These are phyloP conservation scores for Xerus inauris DNA, from an alignment of 2,113 vertebrate genomes.

Conservation along the genomic window DNA sequence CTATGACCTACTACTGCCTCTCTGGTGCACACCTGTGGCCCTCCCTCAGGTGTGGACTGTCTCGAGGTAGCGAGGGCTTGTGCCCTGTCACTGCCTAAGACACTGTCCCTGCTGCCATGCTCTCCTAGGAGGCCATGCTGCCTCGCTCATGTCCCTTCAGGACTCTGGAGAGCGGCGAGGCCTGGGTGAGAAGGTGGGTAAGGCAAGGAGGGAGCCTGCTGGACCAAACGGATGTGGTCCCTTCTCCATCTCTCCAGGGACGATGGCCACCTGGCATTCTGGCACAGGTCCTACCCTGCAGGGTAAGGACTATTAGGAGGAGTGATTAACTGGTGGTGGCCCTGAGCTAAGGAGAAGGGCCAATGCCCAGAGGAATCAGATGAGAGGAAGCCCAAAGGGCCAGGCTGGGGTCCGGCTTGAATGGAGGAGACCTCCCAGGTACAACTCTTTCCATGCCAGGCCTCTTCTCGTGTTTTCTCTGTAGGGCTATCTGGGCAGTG, in stretches of 20 bases:
- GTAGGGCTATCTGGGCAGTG: neutral
- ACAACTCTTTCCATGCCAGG: neutral
- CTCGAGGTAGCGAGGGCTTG: too few species aligned
- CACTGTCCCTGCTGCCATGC: neutral
- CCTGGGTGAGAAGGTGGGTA: accelerated
- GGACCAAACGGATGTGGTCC: neutral
- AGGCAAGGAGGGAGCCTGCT: accelerated
- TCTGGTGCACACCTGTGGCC: neutral
- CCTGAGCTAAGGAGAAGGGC: neutral
- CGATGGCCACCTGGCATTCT: neutral
- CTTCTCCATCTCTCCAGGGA: neutral
- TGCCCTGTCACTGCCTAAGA: neutral
- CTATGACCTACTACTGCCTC: accelerated
- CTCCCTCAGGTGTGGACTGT: neutral
- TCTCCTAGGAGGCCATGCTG: neutral
- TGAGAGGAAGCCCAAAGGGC: neutral
- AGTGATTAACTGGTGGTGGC: accelerated
- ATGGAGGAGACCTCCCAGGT: neutral
- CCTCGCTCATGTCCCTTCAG: accelerated
- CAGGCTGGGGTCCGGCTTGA: neutral
- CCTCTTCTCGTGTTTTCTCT: accelerated
- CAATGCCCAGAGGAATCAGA: accelerated
- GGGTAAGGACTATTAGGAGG: neutral
- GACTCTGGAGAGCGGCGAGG: neutral
- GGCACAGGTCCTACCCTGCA: neutral